These are phyloP conservation scores for Vulpes ferrilata DNA, from an alignment of 2,113 vertebrate genomes.

Conservation along the genomic window DNA sequence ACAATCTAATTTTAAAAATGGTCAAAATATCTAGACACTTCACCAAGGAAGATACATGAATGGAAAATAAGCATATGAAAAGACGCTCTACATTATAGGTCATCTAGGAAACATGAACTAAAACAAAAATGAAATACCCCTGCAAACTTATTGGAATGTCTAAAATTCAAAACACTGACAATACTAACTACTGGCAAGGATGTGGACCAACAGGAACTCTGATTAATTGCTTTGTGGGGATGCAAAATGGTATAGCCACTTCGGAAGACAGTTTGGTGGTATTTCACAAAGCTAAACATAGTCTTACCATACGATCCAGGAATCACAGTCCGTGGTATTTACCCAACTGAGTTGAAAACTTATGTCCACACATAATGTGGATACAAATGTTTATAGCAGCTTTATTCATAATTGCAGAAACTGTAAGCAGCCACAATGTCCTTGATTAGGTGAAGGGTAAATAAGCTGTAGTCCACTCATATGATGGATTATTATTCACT, in stretches of 20 bases:
- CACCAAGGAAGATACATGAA: not conserved
- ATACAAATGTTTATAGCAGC: not conserved
- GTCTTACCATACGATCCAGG: rapidly evolving
- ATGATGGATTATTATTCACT: too few species aligned
- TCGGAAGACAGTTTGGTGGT: not conserved
- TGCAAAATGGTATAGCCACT: not conserved
- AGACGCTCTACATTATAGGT: not conserved
- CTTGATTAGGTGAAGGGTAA: not conserved
- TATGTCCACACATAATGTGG: too few species aligned
- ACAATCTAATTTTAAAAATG: not conserved
- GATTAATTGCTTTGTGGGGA: not conserved
- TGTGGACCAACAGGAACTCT: rapidly evolving
- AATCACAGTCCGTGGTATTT: not conserved
- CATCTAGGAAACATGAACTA: too few species aligned
- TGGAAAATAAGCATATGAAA: not conserved
- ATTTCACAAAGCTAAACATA: not conserved
- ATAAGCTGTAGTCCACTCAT: too few species aligned
- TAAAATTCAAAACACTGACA: not conserved
- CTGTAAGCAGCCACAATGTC: too few species aligned
- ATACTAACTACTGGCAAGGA: not conserved
- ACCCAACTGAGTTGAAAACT: not conserved
- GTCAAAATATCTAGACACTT: not conserved
- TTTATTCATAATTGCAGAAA: not conserved
- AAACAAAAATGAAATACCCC: too few species aligned
- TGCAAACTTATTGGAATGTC: not conserved